Evolutionary conservation across 92 coral and sea anemone species (phyloP).

Genomic region (Desmophyllum pertusum): DNA sequence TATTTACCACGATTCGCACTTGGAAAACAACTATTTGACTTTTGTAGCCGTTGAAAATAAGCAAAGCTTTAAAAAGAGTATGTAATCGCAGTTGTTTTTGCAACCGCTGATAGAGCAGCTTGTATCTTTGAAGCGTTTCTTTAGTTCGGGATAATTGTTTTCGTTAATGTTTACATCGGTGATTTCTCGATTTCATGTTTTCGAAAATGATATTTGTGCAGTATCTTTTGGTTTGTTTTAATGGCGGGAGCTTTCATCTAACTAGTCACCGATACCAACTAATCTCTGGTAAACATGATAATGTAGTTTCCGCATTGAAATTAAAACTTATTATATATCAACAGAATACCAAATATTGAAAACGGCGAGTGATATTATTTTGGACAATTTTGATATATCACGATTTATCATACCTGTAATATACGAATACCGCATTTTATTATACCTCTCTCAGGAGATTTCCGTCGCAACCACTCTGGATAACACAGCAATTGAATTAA

Average conservation of each 20-base stretch:
- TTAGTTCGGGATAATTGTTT: not conserved
- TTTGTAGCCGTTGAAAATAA: not conserved
- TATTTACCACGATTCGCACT: too few relatives aligned
- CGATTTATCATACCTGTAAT: too few relatives aligned
- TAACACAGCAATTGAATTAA: not conserved
- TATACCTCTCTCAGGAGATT: not conserved
- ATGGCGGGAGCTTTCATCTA: not conserved
- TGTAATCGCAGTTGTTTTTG: not conserved
- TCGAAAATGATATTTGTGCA: not conserved
- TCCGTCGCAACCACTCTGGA: not conserved
- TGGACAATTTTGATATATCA: too few relatives aligned
- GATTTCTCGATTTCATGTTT: not conserved
- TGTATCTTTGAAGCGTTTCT: not conserved
- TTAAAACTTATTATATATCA: too few relatives aligned
- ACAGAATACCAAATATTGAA: too few relatives aligned
- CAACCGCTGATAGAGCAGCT: not conserved
- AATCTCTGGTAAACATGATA: not conserved
- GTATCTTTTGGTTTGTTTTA: not conserved
- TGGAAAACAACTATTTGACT: not conserved
- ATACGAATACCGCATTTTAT: not conserved
- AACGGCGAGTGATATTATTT: too few relatives aligned
- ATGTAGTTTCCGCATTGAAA: not conserved
- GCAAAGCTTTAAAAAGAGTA: not conserved
- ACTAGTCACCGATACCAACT: not conserved
- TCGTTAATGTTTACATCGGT: not conserved